These are phyloP conservation scores for Bergia puertoricense DNA, from an alignment of 92 coral and sea anemone genomes.

Conservation along the genomic window DNA sequence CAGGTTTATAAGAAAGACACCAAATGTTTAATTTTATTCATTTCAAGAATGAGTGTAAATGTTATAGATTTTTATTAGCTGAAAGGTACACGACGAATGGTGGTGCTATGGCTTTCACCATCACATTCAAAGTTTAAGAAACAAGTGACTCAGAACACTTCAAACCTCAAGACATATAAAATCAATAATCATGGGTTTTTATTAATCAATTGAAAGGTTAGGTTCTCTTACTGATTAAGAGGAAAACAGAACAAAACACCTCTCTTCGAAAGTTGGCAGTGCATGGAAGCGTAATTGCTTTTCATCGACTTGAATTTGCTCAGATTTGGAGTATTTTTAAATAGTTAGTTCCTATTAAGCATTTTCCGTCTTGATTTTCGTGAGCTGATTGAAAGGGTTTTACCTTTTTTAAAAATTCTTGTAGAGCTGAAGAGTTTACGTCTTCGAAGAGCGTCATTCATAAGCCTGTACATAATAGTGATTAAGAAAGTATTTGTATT, in stretches of 20 bases:
- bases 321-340: background rate
- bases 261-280: background rate
- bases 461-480: background rate
- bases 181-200: background rate
- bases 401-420: background rate
- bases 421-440: background rate
- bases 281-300: background rate
- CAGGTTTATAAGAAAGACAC: too few species aligned
- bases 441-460: background rate
- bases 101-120: background rate
- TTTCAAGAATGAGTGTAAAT: too few species aligned
- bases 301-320: background rate
- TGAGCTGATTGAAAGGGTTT: background rate
- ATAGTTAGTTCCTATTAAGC: background rate
- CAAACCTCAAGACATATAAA: background rate
- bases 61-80: too few species aligned
- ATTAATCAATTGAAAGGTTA: background rate
- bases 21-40: too few species aligned
- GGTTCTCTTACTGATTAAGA: too few species aligned
- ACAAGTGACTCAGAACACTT: background rate
- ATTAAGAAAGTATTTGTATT: background rate
- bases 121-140: background rate
- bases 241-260: background rate
- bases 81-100: background rate
- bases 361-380: background rate